phyloP scores from a whole-genome alignment of 2,888 invertebrate species.

The Aleiodes testaceus region DNA sequence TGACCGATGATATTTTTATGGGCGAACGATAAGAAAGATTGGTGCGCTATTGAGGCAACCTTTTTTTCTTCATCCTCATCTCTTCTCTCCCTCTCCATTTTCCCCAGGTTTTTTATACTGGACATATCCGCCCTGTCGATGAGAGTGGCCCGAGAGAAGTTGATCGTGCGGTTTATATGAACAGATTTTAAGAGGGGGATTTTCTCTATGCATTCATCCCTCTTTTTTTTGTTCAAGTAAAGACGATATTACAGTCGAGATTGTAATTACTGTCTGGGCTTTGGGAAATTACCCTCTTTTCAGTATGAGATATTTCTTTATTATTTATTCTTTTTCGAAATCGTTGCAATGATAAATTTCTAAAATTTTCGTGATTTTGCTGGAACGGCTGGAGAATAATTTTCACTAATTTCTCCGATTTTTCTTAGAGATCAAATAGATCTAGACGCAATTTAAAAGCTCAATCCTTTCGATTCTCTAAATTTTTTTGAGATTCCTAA shows the following conservation, averaged over 20 bases:
- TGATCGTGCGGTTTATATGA: constrained; percentile 16
- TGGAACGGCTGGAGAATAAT: too few relatives aligned
- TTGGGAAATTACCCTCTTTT: constrained; percentile 9
- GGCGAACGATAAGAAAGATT: constrained; percentile 54
- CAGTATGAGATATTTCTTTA: not conserved
- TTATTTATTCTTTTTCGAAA: too few relatives aligned
- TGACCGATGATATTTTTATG: constrained; percentile 58
- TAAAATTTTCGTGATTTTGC: too few relatives aligned
- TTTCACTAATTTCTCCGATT: too few relatives aligned
- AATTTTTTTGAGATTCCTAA: too few relatives aligned
- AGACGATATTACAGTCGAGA: constrained; percentile 13
- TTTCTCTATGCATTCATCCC: constrained; percentile 21
- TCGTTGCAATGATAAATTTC: too few relatives aligned
- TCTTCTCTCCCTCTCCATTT: constrained; percentile 11
- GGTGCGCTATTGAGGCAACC: constrained; percentile 24
- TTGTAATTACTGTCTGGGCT: constrained; percentile 16
- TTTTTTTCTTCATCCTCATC: constrained; percentile 31
- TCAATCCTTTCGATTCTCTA: too few relatives aligned
- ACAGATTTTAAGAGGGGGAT: constrained; percentile 10
- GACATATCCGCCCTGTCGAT: constrained; percentile 47
- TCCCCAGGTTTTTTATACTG: constrained; percentile 13
- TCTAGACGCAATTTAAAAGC: too few relatives aligned
- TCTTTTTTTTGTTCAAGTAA: constrained; percentile 21
- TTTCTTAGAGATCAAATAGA: too few relatives aligned
- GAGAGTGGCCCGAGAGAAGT: constrained; percentile 24